Evolutionary conservation across 2,888 invertebrate genomes (phyloP).

Genomic region (Apamea epomidion): DNA sequence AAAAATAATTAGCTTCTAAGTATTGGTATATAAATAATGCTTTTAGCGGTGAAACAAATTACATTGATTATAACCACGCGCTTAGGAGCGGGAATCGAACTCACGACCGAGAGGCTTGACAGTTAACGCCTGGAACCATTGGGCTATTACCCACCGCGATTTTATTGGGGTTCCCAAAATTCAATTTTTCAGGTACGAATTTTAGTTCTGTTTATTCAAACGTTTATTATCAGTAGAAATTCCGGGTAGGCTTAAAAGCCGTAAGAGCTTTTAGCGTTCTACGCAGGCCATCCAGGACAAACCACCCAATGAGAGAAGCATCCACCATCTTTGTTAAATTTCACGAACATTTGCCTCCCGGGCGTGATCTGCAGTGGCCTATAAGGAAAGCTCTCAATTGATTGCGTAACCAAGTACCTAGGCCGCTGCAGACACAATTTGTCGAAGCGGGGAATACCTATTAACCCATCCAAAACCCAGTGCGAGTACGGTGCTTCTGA

Average conservation of each 20-base stretch:
- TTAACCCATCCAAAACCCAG: no score
- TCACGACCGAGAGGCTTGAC: not conserved
- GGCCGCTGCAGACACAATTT: no score
- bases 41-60: not conserved
- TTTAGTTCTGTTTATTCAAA: not conserved
- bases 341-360: not conserved
- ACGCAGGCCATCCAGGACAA: not conserved
- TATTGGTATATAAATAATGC: not conserved
- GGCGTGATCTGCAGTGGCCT: no score
- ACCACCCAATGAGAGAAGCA: not conserved
- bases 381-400: no score
- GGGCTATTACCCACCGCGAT: not conserved
- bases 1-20: slow-evolving; percentile 4
- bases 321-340: not conserved
- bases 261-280: not conserved
- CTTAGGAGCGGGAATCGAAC: not conserved
- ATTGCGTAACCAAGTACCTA: no score
- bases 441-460: no score
- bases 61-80: not conserved
- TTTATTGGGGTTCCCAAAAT: not conserved
- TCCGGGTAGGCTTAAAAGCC: not conserved
- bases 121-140: not conserved
- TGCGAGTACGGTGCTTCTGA: no score
- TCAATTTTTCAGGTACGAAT: not conserved
- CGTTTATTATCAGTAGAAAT: not conserved